phyloP scores from a whole-genome alignment of 2,888 invertebrate species.

The Coelinius sp. region DNA sequence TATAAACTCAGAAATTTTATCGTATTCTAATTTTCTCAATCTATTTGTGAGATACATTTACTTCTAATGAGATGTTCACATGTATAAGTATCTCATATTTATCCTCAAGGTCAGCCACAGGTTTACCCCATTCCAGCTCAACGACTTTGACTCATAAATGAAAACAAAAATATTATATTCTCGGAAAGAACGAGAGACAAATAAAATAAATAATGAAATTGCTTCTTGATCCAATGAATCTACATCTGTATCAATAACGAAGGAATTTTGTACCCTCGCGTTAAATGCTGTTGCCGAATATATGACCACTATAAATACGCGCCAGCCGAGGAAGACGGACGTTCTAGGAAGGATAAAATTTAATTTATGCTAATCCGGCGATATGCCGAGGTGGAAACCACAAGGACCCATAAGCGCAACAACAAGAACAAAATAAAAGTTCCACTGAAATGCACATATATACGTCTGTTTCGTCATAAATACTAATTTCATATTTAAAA shows the following conservation, averaged over 20 bases:
- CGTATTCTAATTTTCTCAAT: no score
- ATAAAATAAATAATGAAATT: not conserved
- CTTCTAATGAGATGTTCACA: not conserved
- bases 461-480: constrained; percentile 12
- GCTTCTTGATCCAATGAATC: not conserved
- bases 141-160: not conserved
- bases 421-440: constrained; percentile 16
- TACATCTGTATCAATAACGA: constrained; percentile 8
- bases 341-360: constrained; percentile 70
- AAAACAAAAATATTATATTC: not conserved
- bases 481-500: constrained; percentile 12
- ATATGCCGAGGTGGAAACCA: constrained; percentile 40
- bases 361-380: constrained; percentile 70
- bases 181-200: not conserved
- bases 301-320: constrained; percentile 59
- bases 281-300: constrained; percentile 33
- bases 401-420: constrained; percentile 24
- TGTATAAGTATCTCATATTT: not conserved
- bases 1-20: no score
- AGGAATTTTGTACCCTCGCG: constrained; percentile 33
- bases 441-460: constrained; percentile 3
- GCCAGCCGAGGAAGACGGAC: constrained; percentile 57
- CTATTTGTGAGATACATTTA: not conserved
- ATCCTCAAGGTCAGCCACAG: not conserved
- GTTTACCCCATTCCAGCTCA: not conserved